Evolutionary conservation across 2,888 invertebrate genomes (phyloP).

Genomic region (Muschampia plurimacula): DNA sequence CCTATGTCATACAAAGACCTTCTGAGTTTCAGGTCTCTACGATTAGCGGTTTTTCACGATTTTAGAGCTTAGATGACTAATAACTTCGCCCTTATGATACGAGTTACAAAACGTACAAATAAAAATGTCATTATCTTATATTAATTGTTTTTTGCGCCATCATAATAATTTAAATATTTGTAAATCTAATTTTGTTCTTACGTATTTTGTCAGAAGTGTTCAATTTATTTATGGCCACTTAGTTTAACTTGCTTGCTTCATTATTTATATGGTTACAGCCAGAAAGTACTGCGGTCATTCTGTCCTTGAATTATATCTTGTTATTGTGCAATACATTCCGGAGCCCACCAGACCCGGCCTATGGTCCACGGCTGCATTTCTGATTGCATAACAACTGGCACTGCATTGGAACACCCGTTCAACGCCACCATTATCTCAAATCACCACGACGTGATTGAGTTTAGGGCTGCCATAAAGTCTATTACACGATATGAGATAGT

Average conservation of each 20-base stretch:
- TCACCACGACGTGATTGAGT: conserved; percentile 30
- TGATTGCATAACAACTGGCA: conserved; percentile 26
- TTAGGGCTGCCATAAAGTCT: conserved; percentile 21
- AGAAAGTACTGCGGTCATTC: not conserved
- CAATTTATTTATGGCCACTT: not conserved
- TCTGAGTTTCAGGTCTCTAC: no score
- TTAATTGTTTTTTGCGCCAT: no score
- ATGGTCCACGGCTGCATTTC: conserved; percentile 15
- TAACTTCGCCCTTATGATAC: no score
- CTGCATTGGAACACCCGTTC: conserved; percentile 27
- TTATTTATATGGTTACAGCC: not conserved
- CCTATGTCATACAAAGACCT: no score
- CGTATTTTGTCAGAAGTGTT: no score
- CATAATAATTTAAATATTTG: no score
- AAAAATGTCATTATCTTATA: no score
- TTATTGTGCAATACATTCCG: conserved; percentile 33
- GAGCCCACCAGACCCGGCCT: conserved; percentile 13
- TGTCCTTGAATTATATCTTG: conserved; percentile 26
- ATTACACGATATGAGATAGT: not conserved
- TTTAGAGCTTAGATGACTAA: no score
- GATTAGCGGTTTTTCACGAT: no score
- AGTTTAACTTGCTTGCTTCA: not conserved
- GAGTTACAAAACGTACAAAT: no score
- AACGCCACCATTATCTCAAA: conserved; percentile 20
- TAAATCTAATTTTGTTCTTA: no score